A percentile compares a stretch with the other conserved stretches of the same genome.
Conservation (phyloP, 2,797 vertebrate genomes). For the Pangasius larnaudii region DNA sequence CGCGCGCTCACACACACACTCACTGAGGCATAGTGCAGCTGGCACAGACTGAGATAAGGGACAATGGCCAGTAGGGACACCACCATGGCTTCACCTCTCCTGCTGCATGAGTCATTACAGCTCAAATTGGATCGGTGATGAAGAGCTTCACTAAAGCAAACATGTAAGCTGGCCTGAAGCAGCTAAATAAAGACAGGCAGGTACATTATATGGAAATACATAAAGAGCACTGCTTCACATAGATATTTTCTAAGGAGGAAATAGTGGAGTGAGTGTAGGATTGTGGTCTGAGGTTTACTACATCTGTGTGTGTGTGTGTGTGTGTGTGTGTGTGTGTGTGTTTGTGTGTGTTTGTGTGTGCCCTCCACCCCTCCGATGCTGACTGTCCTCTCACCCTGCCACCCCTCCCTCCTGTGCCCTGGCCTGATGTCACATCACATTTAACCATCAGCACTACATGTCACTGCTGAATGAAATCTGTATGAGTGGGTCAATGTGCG, state of each 20-base stretch:
- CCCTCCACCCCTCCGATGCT: conserved; percentile 24
- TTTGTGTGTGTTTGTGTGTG: conserved; percentile 45
- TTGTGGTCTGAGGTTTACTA: conserved; percentile 38
- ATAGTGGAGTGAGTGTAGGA: background rate
- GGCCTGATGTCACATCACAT: conserved; percentile 79
- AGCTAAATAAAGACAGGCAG: conserved; percentile 34
- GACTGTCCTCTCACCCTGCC: conserved; percentile 57
- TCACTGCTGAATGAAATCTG: conserved; percentile 63
- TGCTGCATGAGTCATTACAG: conserved; percentile 60
- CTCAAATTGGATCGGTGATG: conserved; percentile 52
- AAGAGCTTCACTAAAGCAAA: conserved; percentile 40
- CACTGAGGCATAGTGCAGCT: conserved; percentile 18
- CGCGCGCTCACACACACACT: background rate
- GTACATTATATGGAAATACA: conserved; percentile 24
- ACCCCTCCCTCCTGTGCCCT: conserved; percentile 38
- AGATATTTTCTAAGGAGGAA: background rate
- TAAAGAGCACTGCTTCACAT: background rate
- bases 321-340: conserved; percentile 33
- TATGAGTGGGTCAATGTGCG: conserved; percentile 60
- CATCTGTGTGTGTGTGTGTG: conserved; percentile 11
- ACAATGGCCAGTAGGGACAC: conserved; percentile 36
- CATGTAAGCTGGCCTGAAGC: conserved; percentile 32
- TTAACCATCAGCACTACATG: conserved; percentile 64
- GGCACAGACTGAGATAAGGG: conserved; percentile 34
- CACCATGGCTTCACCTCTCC: conserved; percentile 51